Evolutionary conservation across 2,888 invertebrate genomes (phyloP), one percentile per base, ranked within the genome.

Genomic region (Eulithis testata): DNA sequence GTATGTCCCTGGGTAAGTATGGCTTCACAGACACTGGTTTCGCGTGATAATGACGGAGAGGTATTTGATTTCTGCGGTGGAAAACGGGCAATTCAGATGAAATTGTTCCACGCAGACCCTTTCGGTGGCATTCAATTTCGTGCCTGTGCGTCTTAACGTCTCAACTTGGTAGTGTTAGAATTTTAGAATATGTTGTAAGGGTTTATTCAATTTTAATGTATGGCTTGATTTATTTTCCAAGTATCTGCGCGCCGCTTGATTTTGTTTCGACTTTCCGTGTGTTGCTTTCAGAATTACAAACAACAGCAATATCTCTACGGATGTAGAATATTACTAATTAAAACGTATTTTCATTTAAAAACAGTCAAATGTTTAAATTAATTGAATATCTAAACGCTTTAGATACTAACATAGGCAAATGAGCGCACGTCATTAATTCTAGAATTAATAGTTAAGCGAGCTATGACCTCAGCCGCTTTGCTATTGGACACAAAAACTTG

Each of bases 11-110:
- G 81, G 81, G 79, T 79, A 75, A 69, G 66, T 85, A 84, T 44
- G 88, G 90, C 85, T 90, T 90, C 89, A 27, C 72, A 73, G 74
- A 79, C 79, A 73, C 76, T 79, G 79, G 77, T 82, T 82, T 80
- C 71, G 66, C 60, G 57, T 65, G 50, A 68, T 66, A 68, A 55
- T 54, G 50, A 58, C 63, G 51, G 54, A 63, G 69, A 66, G 63
- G 44, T 60, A 63, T 60, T 59, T 65, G 45, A 65, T 67, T 64
- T 50, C 61, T 66, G 70, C 55, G 31, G 31, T 65, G 60, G 45
- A 60, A 56, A 53, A 54, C 57, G 14, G 40, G 44, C 9, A 31
- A 62, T 59, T 45, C 40, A 66, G 31, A 56, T 43, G 31, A 52
- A 54, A 66, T 52, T 57, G 27, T n/a, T 55, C 36, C 54, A 61